phyloP scores from a whole-genome alignment of 2,797 vertebrate genomes.

The Odontamblyopus rebecca region DNA sequence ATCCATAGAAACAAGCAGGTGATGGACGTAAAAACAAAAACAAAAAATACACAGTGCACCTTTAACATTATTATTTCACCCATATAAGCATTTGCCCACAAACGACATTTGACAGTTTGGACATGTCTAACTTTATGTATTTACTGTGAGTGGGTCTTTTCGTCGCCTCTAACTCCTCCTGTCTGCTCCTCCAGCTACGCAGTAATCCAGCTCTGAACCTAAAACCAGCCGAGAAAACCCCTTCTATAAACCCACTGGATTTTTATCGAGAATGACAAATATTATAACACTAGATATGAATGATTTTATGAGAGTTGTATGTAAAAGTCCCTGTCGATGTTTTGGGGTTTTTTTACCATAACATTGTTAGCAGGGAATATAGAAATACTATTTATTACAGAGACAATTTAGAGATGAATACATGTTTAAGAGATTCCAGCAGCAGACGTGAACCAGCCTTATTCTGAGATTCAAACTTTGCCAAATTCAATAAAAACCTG shows the following conservation, averaged over 20 bases:
- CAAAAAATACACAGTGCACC: too few relatives aligned
- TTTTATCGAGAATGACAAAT: constrained; percentile 2
- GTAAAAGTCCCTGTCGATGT: background rate
- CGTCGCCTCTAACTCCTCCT: background rate
- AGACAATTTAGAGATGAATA: constrained; percentile 1
- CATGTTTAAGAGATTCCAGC: constrained; percentile 4
- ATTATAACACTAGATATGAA: background rate
- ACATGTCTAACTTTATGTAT: background rate
- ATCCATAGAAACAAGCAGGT: too few relatives aligned
- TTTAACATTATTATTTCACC: background rate
- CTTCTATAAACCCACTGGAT: background rate
- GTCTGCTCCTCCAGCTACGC: background rate
- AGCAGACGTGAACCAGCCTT: constrained; percentile 11
- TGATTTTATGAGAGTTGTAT: constrained; percentile 8
- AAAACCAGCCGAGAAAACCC: constrained; percentile 5
- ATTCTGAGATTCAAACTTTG: constrained; percentile 13
- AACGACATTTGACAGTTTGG: background rate
- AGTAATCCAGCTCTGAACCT: constrained; percentile 2
- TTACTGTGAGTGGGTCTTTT: background rate
- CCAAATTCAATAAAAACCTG: constrained; percentile 19
- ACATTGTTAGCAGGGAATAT: background rate
- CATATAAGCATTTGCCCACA: background rate
- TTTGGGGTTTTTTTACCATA: background rate
- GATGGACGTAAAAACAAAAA: too few relatives aligned
- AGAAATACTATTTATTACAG: constrained; percentile 7